phyloP scores from a whole-genome alignment of 2,113 vertebrate species.

The Toxotes chatareus region DNA sequence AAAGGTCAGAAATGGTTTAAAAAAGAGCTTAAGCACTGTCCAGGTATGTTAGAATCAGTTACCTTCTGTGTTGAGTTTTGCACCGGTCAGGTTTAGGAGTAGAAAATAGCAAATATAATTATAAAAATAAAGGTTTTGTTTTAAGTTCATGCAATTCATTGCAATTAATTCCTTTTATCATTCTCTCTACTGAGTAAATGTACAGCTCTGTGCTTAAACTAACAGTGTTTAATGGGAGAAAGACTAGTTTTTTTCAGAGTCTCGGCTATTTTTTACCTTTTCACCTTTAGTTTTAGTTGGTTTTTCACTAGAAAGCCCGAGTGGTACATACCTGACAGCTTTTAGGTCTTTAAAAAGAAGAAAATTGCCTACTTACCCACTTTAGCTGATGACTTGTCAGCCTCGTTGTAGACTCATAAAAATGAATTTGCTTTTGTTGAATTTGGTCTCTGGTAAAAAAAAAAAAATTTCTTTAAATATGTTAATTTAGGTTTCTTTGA shows the following conservation, averaged over 20 bases:
- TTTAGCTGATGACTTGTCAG: constrained; percentile 12
- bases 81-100: background rate
- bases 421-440: background rate
- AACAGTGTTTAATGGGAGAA: background rate
- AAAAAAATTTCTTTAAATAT: background rate
- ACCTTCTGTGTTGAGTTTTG: background rate
- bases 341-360: constrained; percentile 9
- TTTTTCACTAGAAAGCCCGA: background rate
- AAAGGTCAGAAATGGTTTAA: background rate
- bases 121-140: background rate
- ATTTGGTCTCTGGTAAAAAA: constrained; percentile 5
- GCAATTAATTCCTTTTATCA: background rate
- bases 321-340: background rate
- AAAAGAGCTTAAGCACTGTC: background rate
- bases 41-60: background rate
- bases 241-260: background rate
- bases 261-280: background rate
- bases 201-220: background rate
- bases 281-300: background rate
- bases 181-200: background rate
- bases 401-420: constrained; percentile 21
- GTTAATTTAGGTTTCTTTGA: background rate
- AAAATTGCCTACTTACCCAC: constrained; percentile 16
- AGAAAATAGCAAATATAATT: background rate
- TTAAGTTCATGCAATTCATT: background rate